A percentile compares a stretch with the other conserved stretches of the same genome.
Conservation (phyloP, 2,888 invertebrate genomes). For the Drosophila quinaria region DNA sequence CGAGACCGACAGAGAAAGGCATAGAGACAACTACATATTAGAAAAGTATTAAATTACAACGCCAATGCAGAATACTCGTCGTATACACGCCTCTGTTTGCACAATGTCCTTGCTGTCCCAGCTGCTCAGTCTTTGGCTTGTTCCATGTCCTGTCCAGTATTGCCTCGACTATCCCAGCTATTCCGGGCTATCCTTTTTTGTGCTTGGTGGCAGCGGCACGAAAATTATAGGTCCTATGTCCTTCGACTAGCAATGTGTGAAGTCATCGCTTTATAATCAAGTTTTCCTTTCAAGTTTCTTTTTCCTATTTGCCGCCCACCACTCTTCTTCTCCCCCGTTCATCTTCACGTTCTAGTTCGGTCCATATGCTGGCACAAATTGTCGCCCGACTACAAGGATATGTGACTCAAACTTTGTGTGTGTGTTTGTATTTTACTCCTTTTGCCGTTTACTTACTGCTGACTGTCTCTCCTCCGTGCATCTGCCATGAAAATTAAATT, state of each 20-base stretch:
- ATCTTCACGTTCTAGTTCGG: constrained; percentile 12
- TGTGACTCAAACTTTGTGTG: constrained; percentile 48
- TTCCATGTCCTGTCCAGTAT: constrained; percentile 23
- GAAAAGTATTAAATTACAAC: constrained; percentile 80
- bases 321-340: neutral
- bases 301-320: constrained; percentile 38
- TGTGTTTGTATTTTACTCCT: constrained; percentile 52
- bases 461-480: constrained; percentile 39
- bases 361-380: constrained; percentile 74
- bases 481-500: constrained; percentile 83
- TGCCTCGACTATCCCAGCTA: constrained; percentile 20
- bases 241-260: constrained; percentile 77
- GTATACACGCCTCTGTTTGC: constrained; percentile 75
- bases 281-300: constrained; percentile 80
- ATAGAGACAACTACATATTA: constrained; percentile 70
- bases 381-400: constrained; percentile 67
- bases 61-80: constrained; percentile 41
- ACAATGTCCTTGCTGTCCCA: constrained; percentile 62
- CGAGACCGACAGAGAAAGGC: neutral
- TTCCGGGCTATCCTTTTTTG: constrained; percentile 48
- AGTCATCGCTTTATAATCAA: constrained; percentile 85
- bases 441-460: constrained; percentile 65
- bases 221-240: constrained; percentile 75
- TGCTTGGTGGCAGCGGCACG: constrained; percentile 41
- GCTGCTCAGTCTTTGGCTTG: constrained; percentile 16